These are phyloP conservation scores for Electrophaes corylata DNA, from an alignment of 2,888 invertebrate genomes.

Conservation along the genomic window DNA sequence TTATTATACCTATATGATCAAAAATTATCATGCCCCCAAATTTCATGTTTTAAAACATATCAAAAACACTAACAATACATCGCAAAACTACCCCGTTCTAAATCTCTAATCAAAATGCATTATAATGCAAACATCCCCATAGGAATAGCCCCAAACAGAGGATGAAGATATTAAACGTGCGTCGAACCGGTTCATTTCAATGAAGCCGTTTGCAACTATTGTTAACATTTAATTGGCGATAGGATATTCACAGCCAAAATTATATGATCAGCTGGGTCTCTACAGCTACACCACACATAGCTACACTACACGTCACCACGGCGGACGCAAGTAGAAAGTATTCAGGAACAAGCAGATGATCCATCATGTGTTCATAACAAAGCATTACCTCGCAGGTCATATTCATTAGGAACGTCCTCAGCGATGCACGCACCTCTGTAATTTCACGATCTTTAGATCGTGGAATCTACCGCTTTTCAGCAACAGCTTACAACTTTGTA, in stretches of 20 bases:
- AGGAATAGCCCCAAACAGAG: constrained; percentile 17
- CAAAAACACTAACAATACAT: constrained; percentile 4
- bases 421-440: too few relatives aligned
- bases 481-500: not conserved
- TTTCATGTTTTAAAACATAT: constrained; percentile 11
- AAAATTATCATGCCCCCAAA: too few relatives aligned
- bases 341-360: too few relatives aligned
- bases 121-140: constrained; percentile 44
- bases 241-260: constrained; percentile 56
- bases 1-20: too few relatives aligned
- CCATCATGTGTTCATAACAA: too few relatives aligned
- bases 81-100: constrained; percentile 19
- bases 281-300: too few relatives aligned
- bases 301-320: too few relatives aligned
- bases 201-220: constrained; percentile 66
- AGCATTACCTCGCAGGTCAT: too few relatives aligned
- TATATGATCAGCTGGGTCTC: constrained; percentile 6
- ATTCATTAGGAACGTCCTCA: too few relatives aligned
- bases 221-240: constrained; percentile 78
- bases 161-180: constrained; percentile 49
- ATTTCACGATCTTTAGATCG: too few relatives aligned
- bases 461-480: not conserved
- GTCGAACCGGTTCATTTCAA: constrained; percentile 72
- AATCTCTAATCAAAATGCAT: constrained; percentile 45
- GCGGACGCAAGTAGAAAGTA: too few relatives aligned